phyloP scores from a whole-genome alignment of 2,888 invertebrate species.

The Tribolium freemani region DNA sequence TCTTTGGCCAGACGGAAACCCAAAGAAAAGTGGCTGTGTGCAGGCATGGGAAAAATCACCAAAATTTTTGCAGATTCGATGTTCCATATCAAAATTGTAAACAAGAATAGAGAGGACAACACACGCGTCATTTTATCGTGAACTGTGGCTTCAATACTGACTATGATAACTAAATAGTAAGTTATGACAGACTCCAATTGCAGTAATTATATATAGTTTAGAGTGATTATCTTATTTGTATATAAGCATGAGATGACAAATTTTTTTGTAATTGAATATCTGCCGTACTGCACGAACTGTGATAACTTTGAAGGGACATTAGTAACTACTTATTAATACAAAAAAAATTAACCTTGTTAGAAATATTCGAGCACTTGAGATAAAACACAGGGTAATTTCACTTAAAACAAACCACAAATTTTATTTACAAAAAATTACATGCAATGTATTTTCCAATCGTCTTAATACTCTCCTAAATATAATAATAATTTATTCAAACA shows the following conservation, averaged over 20 bases:
- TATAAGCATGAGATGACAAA: too few relatives aligned
- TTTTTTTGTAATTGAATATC: too few relatives aligned
- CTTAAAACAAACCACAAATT: too few relatives aligned
- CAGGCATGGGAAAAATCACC: conserved; percentile 35
- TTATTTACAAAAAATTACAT: too few relatives aligned
- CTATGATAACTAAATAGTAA: background rate
- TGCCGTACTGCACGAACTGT: too few relatives aligned
- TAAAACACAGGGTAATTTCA: too few relatives aligned
- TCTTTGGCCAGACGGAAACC: conserved; percentile 57
- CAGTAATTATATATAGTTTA: background rate
- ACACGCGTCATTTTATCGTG: background rate
- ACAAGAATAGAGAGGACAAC: background rate
- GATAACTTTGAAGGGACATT: too few relatives aligned
- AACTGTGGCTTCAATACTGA: background rate
- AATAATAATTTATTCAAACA: too few relatives aligned
- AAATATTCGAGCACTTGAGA: background rate
- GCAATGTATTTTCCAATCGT: too few relatives aligned
- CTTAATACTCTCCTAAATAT: too few relatives aligned
- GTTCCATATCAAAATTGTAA: background rate
- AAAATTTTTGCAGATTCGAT: conserved; percentile 41
- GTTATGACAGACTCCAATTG: background rate
- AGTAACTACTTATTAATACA: too few relatives aligned
- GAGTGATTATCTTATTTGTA: background rate
- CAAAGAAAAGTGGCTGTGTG: conserved; percentile 46
- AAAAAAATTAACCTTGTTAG: too few relatives aligned